Evolutionary conservation across 2,797 vertebrate genomes (phyloP), one percentile per base, ranked within the genome.

Genomic region (Simalia tracyae): DNA sequence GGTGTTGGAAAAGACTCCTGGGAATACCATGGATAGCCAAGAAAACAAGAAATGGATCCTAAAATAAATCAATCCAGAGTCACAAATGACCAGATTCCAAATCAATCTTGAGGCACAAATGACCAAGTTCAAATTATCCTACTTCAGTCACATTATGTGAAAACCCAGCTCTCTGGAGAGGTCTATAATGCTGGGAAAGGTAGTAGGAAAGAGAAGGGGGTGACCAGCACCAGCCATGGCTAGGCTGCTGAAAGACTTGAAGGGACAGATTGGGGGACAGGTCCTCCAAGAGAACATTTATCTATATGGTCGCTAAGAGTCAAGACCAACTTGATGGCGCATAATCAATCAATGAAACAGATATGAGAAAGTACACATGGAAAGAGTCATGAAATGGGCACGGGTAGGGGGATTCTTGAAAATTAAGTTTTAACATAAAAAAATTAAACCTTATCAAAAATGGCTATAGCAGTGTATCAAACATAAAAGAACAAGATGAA

Each of bases 401-500:
- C n/a, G 61, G 14, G 14, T 61, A 28, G 42, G 63, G 24, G 42
- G 56, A 59, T 31, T 5, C n/a, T 72, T 86, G n/a, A 86, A 86
- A 64, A 42, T 64, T 7, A 24, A 64, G 19, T 88, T 46, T 64
- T 88, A 63, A 86, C 54, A 86, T 72, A 31, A 31, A 50, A 54
- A 46, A 84, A 54, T 57, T 86, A 36, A 86, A 26, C 3, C 42
- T 56, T 26, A 89, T 54, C 3, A 90, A 90, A 76, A 64, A 42
- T 50, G 61, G 42, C 6, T 15, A 54, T 50, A 28, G 64, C 54
- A 57, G 5, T 0, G 31, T 76, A 76, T 54, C 56, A 88, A 66
- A 66, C 19, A 63, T 14, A 81, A 90, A 15, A 89, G 7, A n/a
- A 92, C 90, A 93, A 91, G 88, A 57, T 26, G 68, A 42, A 42